Evolutionary conservation across 2,113 vertebrate species (phyloP).

Genomic region (Pluvialis apricaria): DNA sequence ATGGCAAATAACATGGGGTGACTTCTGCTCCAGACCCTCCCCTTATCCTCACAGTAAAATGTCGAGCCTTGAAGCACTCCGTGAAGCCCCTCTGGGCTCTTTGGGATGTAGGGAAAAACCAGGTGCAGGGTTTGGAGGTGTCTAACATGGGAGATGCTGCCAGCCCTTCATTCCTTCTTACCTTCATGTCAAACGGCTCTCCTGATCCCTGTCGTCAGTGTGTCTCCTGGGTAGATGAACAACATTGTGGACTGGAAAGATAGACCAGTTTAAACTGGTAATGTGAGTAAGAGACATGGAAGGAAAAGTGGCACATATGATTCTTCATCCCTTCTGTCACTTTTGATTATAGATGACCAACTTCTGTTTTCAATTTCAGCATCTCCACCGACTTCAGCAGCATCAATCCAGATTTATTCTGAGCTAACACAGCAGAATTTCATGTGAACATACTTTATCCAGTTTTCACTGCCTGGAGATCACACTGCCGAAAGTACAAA

Average conservation of each 20-base stretch:
- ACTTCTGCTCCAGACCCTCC: neutral
- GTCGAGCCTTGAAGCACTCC: neutral
- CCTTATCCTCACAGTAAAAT: neutral
- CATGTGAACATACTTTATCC: neutral
- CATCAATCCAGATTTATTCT: neutral
- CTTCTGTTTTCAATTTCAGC: conserved; percentile 42
- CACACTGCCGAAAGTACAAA: neutral
- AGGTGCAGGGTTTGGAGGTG: neutral
- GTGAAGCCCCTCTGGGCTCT: neutral
- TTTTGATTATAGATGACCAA: neutral
- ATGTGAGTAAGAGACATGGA: neutral
- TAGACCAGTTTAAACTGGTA: neutral
- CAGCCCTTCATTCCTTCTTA: neutral
- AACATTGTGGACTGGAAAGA: neutral
- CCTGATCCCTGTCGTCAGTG: neutral
- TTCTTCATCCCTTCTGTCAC: conserved; percentile 10
- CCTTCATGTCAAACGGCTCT: neutral
- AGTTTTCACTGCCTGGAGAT: neutral
- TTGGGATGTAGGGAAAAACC: neutral
- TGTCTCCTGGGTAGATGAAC: neutral
- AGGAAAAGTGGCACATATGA: neutral
- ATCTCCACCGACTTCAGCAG: neutral
- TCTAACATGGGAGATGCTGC: neutral
- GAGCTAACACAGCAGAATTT: neutral
- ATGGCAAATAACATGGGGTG: neutral